Base-by-base conservation (phyloP, 92 coral and sea anemone species). In the Epizoanthus fatuus region DNA sequence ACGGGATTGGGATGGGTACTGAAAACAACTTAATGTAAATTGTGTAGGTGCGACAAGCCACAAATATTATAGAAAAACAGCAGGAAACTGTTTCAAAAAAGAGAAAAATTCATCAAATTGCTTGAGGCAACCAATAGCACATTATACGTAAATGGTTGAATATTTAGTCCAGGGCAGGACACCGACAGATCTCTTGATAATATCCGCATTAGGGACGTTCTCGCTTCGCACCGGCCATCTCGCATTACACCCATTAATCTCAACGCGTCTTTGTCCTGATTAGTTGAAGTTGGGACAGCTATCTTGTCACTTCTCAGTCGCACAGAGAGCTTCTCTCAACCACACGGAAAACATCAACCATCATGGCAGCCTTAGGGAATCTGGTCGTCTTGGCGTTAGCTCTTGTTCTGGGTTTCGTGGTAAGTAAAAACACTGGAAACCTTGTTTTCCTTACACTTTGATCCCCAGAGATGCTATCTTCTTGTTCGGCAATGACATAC, bases 101-200 rank as follows among this genome's bases (percentile, higher is more conserved):
- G 81, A 75, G 20, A 20, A 13, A 77, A 35, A 77, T n/a, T 56
- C 44, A 35, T 17, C 51, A 39, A 56, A 20, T 7, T 25, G 1
- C 13, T 20, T 14, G 63, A 77, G 25, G 32, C 57, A 77, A 77
- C 17, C 82, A 77, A 19, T 12, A 71, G 11, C 22, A 7, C 42
- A 74, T 29, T 74, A 5, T 38, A 13, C 57, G 35, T 40, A 77
- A 19, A 15, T 60, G 40, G 45, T 38, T 62, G 82, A 62, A 62
- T 60, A 44, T 40, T 77, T 77, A 7, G 51, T 60, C 25, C 81
- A 14, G 53, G 81, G 81, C 81, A 58, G 47, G 63, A 67, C n/a
- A 40, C 69, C 82, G 82, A 59, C 70, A 77, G 82, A 64, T 77
- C 82, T 58, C 65, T 69, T 59, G 82, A 77, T 77, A 77, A 77